Evolutionary conservation across 2,888 invertebrate genomes (phyloP).

Genomic region (Anoplius nigerrimus): DNA sequence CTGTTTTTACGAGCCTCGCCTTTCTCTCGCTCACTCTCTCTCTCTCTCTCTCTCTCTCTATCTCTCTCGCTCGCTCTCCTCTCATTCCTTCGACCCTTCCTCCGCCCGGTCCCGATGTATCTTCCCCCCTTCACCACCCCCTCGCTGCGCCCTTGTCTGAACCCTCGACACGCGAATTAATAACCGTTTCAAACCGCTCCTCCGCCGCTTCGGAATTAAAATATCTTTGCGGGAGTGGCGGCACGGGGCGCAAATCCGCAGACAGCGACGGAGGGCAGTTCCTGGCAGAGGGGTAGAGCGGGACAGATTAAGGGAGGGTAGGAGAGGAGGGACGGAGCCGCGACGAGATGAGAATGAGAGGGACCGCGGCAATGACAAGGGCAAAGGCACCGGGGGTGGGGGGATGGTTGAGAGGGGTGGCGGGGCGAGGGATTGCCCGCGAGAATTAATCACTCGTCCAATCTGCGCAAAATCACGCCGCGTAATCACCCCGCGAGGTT

Average conservation of each 20-base stretch:
- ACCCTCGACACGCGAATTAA: conserved; percentile 65
- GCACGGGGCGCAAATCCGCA: conserved; percentile 37
- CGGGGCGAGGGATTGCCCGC: conserved; percentile 49
- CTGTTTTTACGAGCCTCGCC: conserved; percentile 66
- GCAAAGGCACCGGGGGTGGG: conserved; percentile 24
- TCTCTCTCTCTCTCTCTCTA: conserved; percentile 25
- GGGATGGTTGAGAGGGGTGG: conserved; percentile 6
- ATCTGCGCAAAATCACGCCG: conserved; percentile 60
- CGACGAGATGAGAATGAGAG: conserved; percentile 3
- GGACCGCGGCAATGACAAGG: conserved; percentile 21
- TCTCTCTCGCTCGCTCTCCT: conserved; percentile 34
- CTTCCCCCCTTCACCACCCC: conserved; percentile 11
- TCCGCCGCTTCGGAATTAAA: conserved; percentile 62
- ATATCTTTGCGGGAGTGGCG: conserved; percentile 53
- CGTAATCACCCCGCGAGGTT: conserved; percentile 54
- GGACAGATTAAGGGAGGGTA: conserved; percentile 2
- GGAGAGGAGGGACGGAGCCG: background rate
- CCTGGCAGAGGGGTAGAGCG: conserved; percentile 11
- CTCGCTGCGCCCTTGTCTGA: conserved; percentile 16
- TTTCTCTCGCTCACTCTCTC: conserved; percentile 12
- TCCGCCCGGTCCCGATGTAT: conserved; percentile 22
- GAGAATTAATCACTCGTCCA: conserved; percentile 63
- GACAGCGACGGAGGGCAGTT: conserved; percentile 13
- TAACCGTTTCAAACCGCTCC: conserved; percentile 64
- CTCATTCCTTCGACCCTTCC: conserved; percentile 33